These are phyloP conservation scores for Mirounga angustirostris DNA, from an alignment of 2,113 vertebrate genomes.

Conservation along the genomic window DNA sequence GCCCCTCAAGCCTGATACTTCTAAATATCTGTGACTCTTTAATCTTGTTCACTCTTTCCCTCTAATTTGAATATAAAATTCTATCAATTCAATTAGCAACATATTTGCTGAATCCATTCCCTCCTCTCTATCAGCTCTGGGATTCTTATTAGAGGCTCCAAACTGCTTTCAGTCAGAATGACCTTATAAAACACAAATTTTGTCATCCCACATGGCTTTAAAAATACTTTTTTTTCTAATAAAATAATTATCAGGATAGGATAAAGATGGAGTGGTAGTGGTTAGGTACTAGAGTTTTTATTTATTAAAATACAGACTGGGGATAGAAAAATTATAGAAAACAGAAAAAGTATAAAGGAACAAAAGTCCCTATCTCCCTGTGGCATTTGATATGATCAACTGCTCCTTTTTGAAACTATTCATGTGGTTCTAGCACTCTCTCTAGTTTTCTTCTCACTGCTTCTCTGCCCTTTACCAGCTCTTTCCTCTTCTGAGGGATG, in stretches of 20 bases:
- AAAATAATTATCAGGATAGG: conserved; percentile 8
- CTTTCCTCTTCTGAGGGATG: not conserved
- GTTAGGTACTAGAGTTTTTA: not conserved
- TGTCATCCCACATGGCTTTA: not conserved
- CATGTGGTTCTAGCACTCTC: not conserved
- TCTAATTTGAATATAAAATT: not conserved
- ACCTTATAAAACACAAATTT: conserved; percentile 21
- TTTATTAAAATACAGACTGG: not conserved
- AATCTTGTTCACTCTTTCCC: not conserved
- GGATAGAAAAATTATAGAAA: not conserved
- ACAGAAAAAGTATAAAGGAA: not conserved
- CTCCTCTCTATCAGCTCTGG: not conserved
- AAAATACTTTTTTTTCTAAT: not conserved
- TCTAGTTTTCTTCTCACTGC: not conserved
- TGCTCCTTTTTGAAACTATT: not conserved
- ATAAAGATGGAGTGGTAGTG: not conserved
- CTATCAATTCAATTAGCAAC: not conserved
- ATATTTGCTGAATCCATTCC: not conserved
- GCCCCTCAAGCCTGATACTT: not conserved
- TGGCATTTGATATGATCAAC: not conserved
- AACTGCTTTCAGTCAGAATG: not conserved
- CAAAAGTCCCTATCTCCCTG: not conserved
- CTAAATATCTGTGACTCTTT: not conserved
- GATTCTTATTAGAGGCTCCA: not conserved
- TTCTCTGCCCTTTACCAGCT: not conserved